Evolutionary conservation across 2,113 vertebrate genomes (phyloP).

Genomic region (Delphinus delphis): DNA sequence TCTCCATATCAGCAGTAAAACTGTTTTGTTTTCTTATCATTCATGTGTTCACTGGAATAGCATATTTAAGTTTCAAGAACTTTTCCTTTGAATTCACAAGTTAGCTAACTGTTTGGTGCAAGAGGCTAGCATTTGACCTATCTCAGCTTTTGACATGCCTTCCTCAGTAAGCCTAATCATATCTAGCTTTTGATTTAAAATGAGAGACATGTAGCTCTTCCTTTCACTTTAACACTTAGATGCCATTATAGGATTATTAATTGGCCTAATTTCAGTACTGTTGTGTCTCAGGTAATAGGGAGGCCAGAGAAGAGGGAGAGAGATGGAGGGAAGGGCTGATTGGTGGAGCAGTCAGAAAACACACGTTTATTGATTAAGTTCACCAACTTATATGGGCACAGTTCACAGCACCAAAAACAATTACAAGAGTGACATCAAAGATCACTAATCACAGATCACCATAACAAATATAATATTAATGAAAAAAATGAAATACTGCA

Average conservation of each 20-base stretch:
- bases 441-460: not conserved
- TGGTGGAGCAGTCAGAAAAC: not conserved
- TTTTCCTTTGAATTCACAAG: not conserved
- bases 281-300: not conserved
- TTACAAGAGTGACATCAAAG: not conserved
- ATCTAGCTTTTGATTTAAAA: not conserved
- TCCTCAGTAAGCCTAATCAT: not conserved
- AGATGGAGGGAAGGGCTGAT: not conserved
- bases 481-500: not conserved
- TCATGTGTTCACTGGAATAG: not conserved
- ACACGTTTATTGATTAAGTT: too few relatives aligned
- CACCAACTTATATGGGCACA: too few relatives aligned
- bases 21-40: not conserved
- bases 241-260: not conserved
- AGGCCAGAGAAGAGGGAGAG: not conserved
- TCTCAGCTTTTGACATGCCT: not conserved
- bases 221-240: not conserved
- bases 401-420: not conserved
- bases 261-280: not conserved
- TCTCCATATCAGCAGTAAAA: not conserved
- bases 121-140: not conserved
- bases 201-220: not conserved
- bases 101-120: not conserved
- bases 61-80: not conserved
- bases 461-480: not conserved